Percentiles rank a stretch among this genome's conserved stretches.
phyloP scores from a whole-genome alignment of 2,113 vertebrate genomes.

The Xenotilapia flavipinnis region DNA sequence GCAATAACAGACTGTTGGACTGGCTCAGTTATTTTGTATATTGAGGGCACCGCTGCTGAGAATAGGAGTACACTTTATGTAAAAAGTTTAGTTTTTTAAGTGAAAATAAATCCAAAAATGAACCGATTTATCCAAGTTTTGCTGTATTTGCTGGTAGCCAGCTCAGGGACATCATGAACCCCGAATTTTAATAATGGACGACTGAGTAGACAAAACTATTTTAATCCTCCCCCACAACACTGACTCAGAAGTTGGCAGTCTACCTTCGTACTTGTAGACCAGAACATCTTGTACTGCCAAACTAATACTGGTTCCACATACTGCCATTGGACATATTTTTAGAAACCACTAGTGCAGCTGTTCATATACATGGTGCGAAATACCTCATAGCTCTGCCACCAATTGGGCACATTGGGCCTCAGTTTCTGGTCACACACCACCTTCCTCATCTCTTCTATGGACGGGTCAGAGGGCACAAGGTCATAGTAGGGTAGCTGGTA shows the following conservation, averaged over 20 bases:
- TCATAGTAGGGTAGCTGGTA: slow-evolving; percentile 98
- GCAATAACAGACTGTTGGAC: not conserved
- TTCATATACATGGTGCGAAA: not conserved
- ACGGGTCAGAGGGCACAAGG: slow-evolving; percentile 95
- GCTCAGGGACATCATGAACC: not conserved
- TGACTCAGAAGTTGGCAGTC: not conserved
- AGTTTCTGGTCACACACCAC: slow-evolving; percentile 98
- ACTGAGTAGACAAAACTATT: not conserved
- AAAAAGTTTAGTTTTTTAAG: not conserved
- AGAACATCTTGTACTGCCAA: not conserved
- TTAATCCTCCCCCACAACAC: not conserved
- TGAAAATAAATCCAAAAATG: not conserved
- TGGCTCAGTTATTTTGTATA: not conserved
- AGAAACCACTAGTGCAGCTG: not conserved
- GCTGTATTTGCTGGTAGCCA: not conserved
- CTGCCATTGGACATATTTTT: not conserved
- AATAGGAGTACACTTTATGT: rapidly evolving
- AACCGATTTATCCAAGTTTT: not conserved
- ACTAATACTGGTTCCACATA: not conserved
- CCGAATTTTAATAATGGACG: not conserved
- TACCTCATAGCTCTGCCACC: slow-evolving; percentile 99
- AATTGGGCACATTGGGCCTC: slow-evolving; percentile 93
- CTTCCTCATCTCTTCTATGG: slow-evolving; percentile 98
- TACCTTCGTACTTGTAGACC: not conserved
- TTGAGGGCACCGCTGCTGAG: not conserved